Conservation (phyloP, 1,140 invertebrate genomes). For the Camponotus vicinus region DNA sequence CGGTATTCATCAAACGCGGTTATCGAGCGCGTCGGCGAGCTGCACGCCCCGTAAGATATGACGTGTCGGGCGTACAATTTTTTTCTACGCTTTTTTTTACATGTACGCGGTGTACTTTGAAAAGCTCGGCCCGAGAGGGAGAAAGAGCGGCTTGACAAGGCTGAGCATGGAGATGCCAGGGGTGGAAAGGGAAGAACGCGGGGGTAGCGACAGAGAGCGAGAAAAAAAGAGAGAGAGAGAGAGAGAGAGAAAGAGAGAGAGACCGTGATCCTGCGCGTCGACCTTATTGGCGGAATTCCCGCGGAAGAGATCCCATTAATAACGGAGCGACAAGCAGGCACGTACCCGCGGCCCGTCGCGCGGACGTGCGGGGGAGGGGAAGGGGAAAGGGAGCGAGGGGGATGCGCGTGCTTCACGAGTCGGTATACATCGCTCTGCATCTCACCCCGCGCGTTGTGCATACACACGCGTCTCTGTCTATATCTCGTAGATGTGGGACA, state of each 20-base stretch:
- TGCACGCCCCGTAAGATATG: slow-evolving; percentile 61
- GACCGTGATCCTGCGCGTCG: slow-evolving; percentile 57
- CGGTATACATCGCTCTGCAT: slow-evolving; percentile 34
- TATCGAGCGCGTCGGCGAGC: slow-evolving; percentile 56
- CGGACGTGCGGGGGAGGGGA: slow-evolving; percentile 12
- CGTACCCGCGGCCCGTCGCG: slow-evolving; percentile 52
- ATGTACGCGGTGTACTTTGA: slow-evolving; percentile 55
- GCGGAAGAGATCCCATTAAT: slow-evolving; percentile 67
- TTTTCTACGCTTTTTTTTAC: slow-evolving; percentile 61
- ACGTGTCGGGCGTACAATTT: slow-evolving; percentile 61
- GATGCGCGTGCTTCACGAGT: slow-evolving; percentile 60
- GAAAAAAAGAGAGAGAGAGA: slow-evolving; percentile 10
- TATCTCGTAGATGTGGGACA: slow-evolving; percentile 38
- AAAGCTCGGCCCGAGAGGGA: slow-evolving; percentile 62
- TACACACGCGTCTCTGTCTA: slow-evolving; percentile 26
- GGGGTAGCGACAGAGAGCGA: slow-evolving; percentile 20
- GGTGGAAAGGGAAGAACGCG: slow-evolving; percentile 14
- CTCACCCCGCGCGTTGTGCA: not conserved
- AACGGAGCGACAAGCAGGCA: slow-evolving; percentile 67
- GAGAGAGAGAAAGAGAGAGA: slow-evolving; percentile 46
- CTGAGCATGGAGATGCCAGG: slow-evolving; percentile 22
- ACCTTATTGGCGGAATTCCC: slow-evolving; percentile 67
- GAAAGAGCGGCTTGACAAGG: slow-evolving; percentile 54
- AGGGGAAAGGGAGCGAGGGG: not conserved
- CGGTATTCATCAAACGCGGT: slow-evolving; percentile 60